A percentile compares a stretch with the other conserved stretches of the same genome.
Conservation (phyloP, 2,888 invertebrate species). For the Drosophila flavopinicola region DNA sequence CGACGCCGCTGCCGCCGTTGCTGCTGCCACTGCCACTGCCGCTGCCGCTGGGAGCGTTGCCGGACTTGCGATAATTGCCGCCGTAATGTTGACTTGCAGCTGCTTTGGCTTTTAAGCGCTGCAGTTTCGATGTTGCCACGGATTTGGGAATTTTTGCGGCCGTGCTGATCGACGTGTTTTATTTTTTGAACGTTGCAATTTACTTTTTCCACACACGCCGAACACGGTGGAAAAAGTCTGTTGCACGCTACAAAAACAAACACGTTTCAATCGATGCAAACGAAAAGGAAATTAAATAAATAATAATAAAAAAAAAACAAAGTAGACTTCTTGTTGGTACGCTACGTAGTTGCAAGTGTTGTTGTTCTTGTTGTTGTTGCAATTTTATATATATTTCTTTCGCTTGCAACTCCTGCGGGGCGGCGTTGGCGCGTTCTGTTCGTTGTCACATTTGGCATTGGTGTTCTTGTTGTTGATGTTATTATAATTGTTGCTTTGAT, state of each 20-base stretch:
- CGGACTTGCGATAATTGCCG: slow-evolving; percentile 69
- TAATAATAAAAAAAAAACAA: slow-evolving; percentile 21
- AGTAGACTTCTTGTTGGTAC: slow-evolving; percentile 18
- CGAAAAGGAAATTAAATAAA: slow-evolving; percentile 43
- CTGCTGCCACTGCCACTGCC: slow-evolving; percentile 35
- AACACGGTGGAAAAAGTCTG: slow-evolving; percentile 66
- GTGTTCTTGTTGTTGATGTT: slow-evolving; percentile 19
- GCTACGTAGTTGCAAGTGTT: slow-evolving; percentile 16
- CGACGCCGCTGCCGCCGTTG: slow-evolving; percentile 19
- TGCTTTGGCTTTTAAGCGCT: slow-evolving; percentile 83
- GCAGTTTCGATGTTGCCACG: slow-evolving; percentile 80
- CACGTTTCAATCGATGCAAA: slow-evolving; percentile 63
- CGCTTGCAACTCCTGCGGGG: slow-evolving; percentile 56
- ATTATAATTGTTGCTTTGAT: slow-evolving; percentile 19
- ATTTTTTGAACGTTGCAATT: slow-evolving; percentile 59
- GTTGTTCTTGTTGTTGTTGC: neutral
- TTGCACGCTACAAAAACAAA: slow-evolving; percentile 73
- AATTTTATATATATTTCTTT: slow-evolving; percentile 31
- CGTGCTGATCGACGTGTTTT: slow-evolving; percentile 59
- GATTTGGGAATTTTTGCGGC: slow-evolving; percentile 82
- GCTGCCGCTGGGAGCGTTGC: slow-evolving; percentile 33
- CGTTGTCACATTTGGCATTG: slow-evolving; percentile 70
- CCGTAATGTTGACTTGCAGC: slow-evolving; percentile 79
- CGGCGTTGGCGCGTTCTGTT: slow-evolving; percentile 47
- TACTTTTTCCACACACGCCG: slow-evolving; percentile 58